Percentiles rank a stretch among this genome's conserved stretches.
phyloP scores from a whole-genome alignment of 2,888 invertebrate species.

The Platynereis dumerilii region DNA sequence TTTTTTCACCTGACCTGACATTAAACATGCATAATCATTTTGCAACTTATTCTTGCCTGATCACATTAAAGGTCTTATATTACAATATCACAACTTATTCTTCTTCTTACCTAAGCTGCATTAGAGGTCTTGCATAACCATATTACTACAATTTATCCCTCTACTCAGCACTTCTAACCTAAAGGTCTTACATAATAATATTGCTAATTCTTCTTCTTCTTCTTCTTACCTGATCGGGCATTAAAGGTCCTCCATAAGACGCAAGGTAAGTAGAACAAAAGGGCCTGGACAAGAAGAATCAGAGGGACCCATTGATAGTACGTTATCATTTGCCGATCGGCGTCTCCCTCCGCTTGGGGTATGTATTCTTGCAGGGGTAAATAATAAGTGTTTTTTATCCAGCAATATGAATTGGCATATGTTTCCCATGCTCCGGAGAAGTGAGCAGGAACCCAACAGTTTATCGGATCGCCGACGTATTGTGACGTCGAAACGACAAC shows the following conservation, averaged over 20 bases:
- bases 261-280: conserved; percentile 36
- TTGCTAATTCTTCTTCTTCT: too few species aligned
- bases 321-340: conserved; percentile 38
- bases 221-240: conserved; percentile 30
- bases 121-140: too few species aligned
- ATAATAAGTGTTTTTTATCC: conserved; percentile 44
- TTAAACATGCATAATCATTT: too few species aligned
- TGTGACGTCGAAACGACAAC: conserved; percentile 40
- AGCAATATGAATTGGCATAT: conserved; percentile 43
- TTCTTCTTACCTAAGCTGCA: too few species aligned
- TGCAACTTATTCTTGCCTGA: too few species aligned
- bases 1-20: too few species aligned
- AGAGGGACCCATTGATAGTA: conserved; percentile 45
- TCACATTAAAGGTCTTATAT: too few species aligned
- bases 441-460: conserved; percentile 44
- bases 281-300: conserved; percentile 39
- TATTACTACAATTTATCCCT: too few species aligned
- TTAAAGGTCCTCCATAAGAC: conserved; percentile 37
- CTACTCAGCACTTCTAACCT: too few species aligned
- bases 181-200: too few species aligned
- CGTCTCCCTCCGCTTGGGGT: conserved; percentile 40
- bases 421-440: conserved; percentile 40
- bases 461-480: conserved; percentile 42
- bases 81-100: too few species aligned
- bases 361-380: conserved; percentile 41